Base-by-base conservation (phyloP, 2,113 vertebrate genomes). In the Crotalus tigris region DNA sequence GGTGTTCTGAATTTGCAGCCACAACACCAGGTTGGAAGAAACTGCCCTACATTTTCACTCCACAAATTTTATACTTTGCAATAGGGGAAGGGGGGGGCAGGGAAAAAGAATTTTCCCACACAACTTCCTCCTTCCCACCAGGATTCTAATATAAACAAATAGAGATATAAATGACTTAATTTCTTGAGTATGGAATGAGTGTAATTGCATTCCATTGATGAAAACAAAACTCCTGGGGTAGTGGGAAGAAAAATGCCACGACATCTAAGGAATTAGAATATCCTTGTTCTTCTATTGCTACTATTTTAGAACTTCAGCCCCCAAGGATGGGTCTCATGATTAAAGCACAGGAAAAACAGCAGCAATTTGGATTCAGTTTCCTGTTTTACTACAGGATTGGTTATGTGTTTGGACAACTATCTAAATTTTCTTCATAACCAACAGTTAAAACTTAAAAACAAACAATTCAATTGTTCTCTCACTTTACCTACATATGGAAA, bases 101-200 rank as follows among this genome's bases (percentile, higher is more conserved):
- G 69, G 33, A 90, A 95, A 96, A 95, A 95, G 23, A 94, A 94
- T 92, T 97, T 96, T 97, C 96, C 96, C 96, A 97, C 94, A 92
- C 95, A 96, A 95, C 93, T 95, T 95, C 96, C 94, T 96, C 93
- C 92, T 94, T 97, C 95, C 95, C 96, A 95, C 58, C 94, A 96
- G 95, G 93, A 49, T 46, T 92, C 93, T 93, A 92, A 26, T 90
- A 95, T 96, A 97, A 97, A 97, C 96, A 97, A 97, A 96, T 90
- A 96, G 89, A 94, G 57, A 93, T 90, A 93, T 93, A 96, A 95
- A 96, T 92, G 93, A 94, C 90, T 96, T 95, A 94, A 96, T 96
- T 93, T 93, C 93, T 97, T 59, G 39, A 95, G 95, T 57, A 57
- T 94, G 94, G 0, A 0, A 94, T 94, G 54, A 91, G 93, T 90